phyloP scores from a whole-genome alignment of 2,113 vertebrate genomes.

The Anarrhichthys ocellatus region DNA sequence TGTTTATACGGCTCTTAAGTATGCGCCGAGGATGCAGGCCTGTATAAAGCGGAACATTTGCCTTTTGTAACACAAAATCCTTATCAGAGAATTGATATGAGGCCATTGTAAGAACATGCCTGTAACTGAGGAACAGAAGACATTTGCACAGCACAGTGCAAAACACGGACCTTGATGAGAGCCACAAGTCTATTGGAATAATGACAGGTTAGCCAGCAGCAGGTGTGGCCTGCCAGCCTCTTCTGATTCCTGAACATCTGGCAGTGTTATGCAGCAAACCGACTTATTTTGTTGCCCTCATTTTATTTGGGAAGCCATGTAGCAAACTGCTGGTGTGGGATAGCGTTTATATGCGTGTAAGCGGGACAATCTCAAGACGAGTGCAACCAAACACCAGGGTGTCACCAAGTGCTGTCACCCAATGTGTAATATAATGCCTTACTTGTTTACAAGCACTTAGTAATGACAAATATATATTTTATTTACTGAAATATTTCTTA shows the following conservation, averaged over 20 bases:
- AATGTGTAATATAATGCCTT: constrained; percentile 76
- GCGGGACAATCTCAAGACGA: constrained; percentile 73
- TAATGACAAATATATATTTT: constrained; percentile 80
- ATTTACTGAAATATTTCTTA: constrained; percentile 79
- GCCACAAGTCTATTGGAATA: constrained; percentile 43
- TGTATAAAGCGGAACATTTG: constrained; percentile 27
- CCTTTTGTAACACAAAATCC: constrained; percentile 25
- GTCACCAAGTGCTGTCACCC: constrained; percentile 76
- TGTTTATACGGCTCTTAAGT: constrained; percentile 19
- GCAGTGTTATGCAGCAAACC: constrained; percentile 39
- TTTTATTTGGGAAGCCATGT: constrained; percentile 58
- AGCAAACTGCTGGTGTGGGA: constrained; percentile 52
- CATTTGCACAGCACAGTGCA: constrained; percentile 9
- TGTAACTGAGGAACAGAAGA: constrained; percentile 13
- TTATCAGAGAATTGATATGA: constrained; percentile 38
- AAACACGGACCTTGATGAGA: constrained; percentile 15
- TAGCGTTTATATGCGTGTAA: constrained; percentile 46
- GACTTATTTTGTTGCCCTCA: constrained; percentile 32
- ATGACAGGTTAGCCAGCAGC: constrained; percentile 28
- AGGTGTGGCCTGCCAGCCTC: constrained; percentile 34
- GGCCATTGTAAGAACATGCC: constrained; percentile 37
- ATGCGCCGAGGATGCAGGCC: constrained; percentile 33
- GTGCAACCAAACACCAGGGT: constrained; percentile 70
- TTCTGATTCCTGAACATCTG: neutral
- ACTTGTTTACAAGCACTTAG: constrained; percentile 85